Base-by-base conservation (phyloP, 2,797 vertebrate species). In the Delichon dasypus region DNA sequence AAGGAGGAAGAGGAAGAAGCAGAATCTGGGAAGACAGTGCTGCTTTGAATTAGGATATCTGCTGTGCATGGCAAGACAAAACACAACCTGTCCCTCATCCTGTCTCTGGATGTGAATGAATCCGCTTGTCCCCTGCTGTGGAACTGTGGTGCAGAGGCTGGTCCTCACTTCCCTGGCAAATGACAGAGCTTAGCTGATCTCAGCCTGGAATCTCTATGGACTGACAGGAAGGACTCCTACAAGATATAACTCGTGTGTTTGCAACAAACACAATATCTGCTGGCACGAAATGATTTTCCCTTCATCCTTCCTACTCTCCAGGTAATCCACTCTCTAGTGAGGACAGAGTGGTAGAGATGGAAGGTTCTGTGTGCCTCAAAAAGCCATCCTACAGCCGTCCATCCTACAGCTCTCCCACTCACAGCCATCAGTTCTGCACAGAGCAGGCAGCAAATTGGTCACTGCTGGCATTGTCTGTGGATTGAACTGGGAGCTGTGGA, bases 401-500 rank as follows among this genome's bases (percentile, higher is more conserved):
- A 34, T 9, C 10, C 34, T 32, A 11, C 3, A 11, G 45, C n/a
- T 61, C 30, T 78, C 19, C 38, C 7, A 38, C 38, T 66, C 53
- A 16, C 0, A 1, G 7, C 30, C 60, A 53, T 6, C 67, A 29
- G 23, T 3, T 60, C 45, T 45, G 70, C 55, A 40, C 38, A 34
- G 61, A 58, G 18, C 66, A 55, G 17, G 21, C 83, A 85, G 42
- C 5, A 29, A 70, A 45, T 17, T 4, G 3, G 7, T 40, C 30
- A 11, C 44, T 27, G 0, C 25, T 53, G 45, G 13, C 30, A 11
- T 3, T 29, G 65, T 22, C 47, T 0, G 0, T 20, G 38, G 2
- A 12, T 48, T 51, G 16, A 65, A 38, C 51, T 9, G 26, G 44
- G 42, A 66, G 2, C 34, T 36, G 15, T 20, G 42, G 6, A 29